Evolutionary conservation across 2,113 vertebrate species (phyloP).

Genomic region (Seriola dumerili): DNA sequence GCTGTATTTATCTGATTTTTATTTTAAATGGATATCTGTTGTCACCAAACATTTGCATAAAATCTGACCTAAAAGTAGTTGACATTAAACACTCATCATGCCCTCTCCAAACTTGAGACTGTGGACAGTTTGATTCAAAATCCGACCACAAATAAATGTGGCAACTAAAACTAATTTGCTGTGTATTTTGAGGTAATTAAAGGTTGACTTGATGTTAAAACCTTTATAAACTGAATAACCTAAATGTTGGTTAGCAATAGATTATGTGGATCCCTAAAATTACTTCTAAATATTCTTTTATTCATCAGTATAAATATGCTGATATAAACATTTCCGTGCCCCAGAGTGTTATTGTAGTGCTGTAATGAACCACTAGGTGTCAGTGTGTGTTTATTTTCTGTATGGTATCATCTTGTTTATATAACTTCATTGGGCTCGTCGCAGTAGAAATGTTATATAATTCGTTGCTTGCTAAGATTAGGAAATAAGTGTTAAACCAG

Average conservation of each 20-base stretch:
- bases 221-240: neutral
- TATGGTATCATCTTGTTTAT: constrained; percentile 3
- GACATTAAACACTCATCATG: neutral
- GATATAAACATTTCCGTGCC: neutral
- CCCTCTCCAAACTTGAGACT: neutral
- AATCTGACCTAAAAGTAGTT: neutral
- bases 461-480: constrained; percentile 44
- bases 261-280: neutral
- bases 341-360: constrained; percentile 54
- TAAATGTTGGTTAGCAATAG: neutral
- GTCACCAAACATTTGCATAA: neutral
- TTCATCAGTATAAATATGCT: neutral
- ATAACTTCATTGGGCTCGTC: constrained; percentile 20
- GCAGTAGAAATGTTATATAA: constrained; percentile 21
- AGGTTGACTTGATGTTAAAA: neutral
- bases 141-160: neutral
- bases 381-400: constrained; percentile 48
- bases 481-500: constrained; percentile 20
- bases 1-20: neutral
- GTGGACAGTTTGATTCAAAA: neutral
- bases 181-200: neutral
- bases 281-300: neutral
- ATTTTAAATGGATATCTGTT: neutral
- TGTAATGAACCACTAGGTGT: constrained; percentile 70
- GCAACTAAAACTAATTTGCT: neutral